Conservation (phyloP, 2,113 vertebrate genomes). For the Spea multiplicata region DNA sequence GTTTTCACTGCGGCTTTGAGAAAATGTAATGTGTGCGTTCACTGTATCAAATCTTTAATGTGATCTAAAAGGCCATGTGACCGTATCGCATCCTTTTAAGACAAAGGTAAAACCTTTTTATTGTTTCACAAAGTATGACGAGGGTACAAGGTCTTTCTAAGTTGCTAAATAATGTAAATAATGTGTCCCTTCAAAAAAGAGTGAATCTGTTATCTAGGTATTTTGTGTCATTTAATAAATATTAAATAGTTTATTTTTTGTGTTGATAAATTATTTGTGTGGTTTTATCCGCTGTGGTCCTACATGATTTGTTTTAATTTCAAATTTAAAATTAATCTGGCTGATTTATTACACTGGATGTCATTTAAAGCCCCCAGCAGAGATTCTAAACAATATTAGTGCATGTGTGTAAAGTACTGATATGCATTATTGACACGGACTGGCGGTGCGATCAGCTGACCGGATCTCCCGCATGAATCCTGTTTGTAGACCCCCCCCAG, state of each 20-base stretch:
- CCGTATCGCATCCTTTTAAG: constrained; percentile 56
- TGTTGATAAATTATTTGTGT: constrained; percentile 60
- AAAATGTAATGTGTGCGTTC: constrained; percentile 55
- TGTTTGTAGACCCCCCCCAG: too few relatives aligned
- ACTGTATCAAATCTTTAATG: constrained; percentile 59
- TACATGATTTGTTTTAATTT: not conserved
- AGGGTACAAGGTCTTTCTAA: constrained; percentile 69
- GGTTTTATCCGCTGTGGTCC: too few relatives aligned
- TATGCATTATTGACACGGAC: too few relatives aligned
- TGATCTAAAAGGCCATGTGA: constrained; percentile 61
- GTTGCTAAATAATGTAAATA: constrained; percentile 75
- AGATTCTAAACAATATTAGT: too few relatives aligned
- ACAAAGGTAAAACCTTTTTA: constrained; percentile 64
- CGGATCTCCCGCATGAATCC: too few relatives aligned
- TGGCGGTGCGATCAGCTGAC: too few relatives aligned
- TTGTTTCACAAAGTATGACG: constrained; percentile 65
- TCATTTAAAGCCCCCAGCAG: too few relatives aligned
- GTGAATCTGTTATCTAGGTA: constrained; percentile 70
- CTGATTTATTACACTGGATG: too few relatives aligned
- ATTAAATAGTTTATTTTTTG: constrained; percentile 62
- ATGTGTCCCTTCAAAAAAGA: constrained; percentile 68
- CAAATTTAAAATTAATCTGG: too few relatives aligned
- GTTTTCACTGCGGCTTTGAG: constrained; percentile 57
- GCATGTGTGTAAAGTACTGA: too few relatives aligned
- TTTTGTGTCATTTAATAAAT: constrained; percentile 77